Evolutionary conservation across 2,113 vertebrate species (phyloP).

Genomic region (Pollimyrus isidori): DNA sequence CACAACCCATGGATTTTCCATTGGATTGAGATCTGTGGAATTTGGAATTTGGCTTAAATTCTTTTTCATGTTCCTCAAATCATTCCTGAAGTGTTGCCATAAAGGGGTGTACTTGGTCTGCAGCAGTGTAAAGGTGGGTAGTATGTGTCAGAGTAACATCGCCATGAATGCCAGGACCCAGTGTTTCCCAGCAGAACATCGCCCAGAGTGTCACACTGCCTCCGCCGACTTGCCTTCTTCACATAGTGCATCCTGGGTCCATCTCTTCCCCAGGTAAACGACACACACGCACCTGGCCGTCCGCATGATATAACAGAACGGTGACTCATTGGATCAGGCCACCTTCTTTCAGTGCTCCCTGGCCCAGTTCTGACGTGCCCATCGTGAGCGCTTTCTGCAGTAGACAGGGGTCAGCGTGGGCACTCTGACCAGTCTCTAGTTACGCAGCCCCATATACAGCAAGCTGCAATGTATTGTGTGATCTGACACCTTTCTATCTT

Average conservation of each 20-base stretch:
- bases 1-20: background rate
- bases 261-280: background rate
- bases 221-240: background rate
- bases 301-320: background rate
- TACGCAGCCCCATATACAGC: background rate
- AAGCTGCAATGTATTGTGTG: background rate
- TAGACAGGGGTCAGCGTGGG: background rate
- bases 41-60: background rate
- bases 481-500: background rate
- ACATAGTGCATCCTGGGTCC: background rate
- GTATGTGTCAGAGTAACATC: background rate
- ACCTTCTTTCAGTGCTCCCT: background rate
- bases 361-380: background rate
- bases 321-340: background rate
- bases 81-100: background rate
- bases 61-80: background rate
- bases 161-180: background rate
- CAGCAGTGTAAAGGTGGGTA: background rate
- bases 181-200: background rate
- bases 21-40: background rate
- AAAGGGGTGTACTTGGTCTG: background rate
- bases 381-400: background rate
- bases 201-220: background rate
- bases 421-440: background rate
- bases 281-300: background rate